These are phyloP conservation scores for Neria commutata DNA, from an alignment of 2,888 invertebrate genomes.

Conservation along the genomic window DNA sequence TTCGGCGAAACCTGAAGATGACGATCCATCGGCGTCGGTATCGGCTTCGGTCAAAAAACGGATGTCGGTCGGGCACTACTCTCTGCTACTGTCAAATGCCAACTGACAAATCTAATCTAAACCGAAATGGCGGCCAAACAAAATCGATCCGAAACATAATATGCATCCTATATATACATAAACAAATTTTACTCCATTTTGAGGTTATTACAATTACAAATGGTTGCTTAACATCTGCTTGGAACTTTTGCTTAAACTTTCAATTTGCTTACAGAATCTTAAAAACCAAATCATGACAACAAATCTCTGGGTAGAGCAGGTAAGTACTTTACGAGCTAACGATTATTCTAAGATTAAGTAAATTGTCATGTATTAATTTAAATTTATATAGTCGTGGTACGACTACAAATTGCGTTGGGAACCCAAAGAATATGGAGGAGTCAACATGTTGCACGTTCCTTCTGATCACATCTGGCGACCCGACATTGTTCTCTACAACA, in stretches of 20 bases:
- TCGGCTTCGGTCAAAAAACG: too few relatives aligned
- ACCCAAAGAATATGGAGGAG: conserved; percentile 83
- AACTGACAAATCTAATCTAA: too few relatives aligned
- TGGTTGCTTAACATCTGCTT: too few relatives aligned
- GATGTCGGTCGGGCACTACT: too few relatives aligned
- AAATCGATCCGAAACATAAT: too few relatives aligned
- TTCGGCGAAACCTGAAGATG: too few relatives aligned
- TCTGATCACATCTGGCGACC: conserved; percentile 86
- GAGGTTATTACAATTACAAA: too few relatives aligned
- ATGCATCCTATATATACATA: neutral
- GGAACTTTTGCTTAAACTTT: too few relatives aligned
- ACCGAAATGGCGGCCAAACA: too few relatives aligned
- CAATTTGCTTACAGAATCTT: conserved; percentile 83
- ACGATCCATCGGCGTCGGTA: too few relatives aligned
- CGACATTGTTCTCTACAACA: conserved; percentile 82
- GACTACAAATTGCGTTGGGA: conserved; percentile 88
- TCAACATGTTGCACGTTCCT: conserved; percentile 83
- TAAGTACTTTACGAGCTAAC: conserved; percentile 59
- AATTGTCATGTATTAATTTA: neutral
- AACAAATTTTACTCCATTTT: neutral
- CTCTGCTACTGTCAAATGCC: too few relatives aligned
- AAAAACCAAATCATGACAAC: conserved; percentile 96
- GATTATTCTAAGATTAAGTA: neutral
- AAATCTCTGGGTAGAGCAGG: conserved; percentile 77
- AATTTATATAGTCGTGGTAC: conserved; percentile 75